phyloP scores from a whole-genome alignment of 2,113 vertebrate species.

The Seriola dumerili region DNA sequence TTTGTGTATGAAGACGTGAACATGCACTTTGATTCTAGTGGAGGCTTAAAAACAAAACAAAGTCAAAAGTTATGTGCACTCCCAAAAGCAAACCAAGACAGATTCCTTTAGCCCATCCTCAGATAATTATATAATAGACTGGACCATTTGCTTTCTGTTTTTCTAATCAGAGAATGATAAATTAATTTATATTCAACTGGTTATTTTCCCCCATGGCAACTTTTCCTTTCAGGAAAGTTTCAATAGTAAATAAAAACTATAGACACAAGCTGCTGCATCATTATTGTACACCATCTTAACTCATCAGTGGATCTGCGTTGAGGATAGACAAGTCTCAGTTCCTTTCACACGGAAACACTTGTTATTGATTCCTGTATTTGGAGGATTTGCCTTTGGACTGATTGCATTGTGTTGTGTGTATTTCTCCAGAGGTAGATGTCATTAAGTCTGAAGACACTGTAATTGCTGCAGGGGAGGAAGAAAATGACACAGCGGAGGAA shows the following conservation, averaged over 20 bases:
- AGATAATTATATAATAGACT: constrained; percentile 17
- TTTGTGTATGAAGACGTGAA: constrained; percentile 4
- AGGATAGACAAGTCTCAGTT: constrained; percentile 13
- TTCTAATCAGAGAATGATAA: constrained; percentile 9
- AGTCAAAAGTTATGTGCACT: no score
- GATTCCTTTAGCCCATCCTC: neutral
- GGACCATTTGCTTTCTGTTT: neutral
- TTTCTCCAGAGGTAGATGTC: constrained; percentile 65
- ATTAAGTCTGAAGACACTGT: constrained; percentile 49
- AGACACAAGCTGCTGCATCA: constrained; percentile 7
- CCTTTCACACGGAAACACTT: constrained; percentile 17
- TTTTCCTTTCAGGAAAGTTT: neutral
- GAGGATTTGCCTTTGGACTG: constrained; percentile 28
- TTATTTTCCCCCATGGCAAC: neutral
- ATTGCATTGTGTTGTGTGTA: constrained; percentile 54
- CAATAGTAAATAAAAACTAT: neutral
- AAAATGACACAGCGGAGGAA: constrained; percentile 49
- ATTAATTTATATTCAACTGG: neutral
- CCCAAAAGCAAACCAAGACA: neutral
- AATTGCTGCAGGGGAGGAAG: constrained; percentile 42
- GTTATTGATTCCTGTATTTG: constrained; percentile 40
- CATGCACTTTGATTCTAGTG: neutral
- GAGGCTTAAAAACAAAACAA: constrained; percentile 11
- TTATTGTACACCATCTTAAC: constrained; percentile 3
- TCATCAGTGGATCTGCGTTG: constrained; percentile 14